Evolutionary conservation across 2,888 invertebrate genomes (phyloP).

Genomic region (Oligia fasciuncula): DNA sequence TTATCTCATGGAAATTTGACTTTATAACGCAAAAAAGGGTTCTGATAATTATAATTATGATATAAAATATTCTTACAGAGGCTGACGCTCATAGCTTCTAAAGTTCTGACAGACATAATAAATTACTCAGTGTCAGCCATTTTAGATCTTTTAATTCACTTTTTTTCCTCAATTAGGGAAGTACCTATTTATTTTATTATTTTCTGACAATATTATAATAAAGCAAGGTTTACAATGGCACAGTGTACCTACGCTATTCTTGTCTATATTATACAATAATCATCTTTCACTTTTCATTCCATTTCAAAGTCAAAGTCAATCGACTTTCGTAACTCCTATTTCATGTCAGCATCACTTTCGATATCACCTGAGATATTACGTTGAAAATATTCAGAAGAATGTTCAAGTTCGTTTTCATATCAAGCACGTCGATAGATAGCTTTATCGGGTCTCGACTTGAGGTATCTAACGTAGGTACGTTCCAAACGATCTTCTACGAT

Average conservation of each 20-base stretch:
- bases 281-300: neutral
- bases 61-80: neutral
- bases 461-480: conserved; percentile 22
- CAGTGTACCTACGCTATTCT: neutral
- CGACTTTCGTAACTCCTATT: conserved; percentile 13
- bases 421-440: conserved; percentile 14
- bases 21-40: neutral
- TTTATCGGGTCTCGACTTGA: conserved; percentile 30
- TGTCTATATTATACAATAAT: too few relatives aligned
- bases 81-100: neutral
- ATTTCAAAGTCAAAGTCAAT: conserved; percentile 34
- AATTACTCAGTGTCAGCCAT: neutral
- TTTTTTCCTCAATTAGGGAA: neutral
- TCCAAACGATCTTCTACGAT: conserved; percentile 37
- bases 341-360: conserved; percentile 5
- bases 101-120: neutral
- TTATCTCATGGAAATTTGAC: too few relatives aligned
- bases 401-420: conserved; percentile 27
- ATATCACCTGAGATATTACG: conserved; percentile 41
- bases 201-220: neutral
- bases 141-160: neutral
- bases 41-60: neutral
- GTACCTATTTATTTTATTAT: neutral
- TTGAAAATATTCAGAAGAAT: conserved; percentile 33
- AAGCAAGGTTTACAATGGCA: neutral